These are phyloP conservation scores for Myotis vivesi DNA, from an alignment of 2,797 vertebrate genomes.

Conservation along the genomic window DNA sequence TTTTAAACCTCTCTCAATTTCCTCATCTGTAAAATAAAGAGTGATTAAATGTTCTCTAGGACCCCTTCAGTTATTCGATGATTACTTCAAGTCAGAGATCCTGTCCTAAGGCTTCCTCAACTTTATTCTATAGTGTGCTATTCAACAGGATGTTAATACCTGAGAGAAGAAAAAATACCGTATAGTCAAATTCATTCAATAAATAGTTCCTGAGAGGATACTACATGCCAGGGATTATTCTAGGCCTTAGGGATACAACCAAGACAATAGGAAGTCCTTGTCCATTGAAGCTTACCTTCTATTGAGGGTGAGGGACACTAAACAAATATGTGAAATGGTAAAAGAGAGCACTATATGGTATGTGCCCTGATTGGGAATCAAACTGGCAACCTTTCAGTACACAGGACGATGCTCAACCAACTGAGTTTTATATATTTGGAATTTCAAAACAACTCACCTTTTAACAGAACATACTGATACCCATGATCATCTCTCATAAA, in stretches of 20 bases:
- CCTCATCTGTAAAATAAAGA: not conserved
- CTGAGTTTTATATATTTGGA: not conserved
- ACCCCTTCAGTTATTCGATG: not conserved
- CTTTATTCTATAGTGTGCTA: not conserved
- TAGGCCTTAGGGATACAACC: not conserved
- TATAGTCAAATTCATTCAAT: not conserved
- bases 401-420: too few relatives aligned
- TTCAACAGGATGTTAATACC: not conserved
- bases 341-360: not conserved
- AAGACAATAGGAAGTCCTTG: not conserved
- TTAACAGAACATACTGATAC: not conserved
- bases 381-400: too few relatives aligned
- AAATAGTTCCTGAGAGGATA: not conserved
- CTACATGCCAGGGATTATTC: not conserved
- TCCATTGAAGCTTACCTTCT: not conserved
- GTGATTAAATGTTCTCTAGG: not conserved
- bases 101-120: not conserved
- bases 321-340: not conserved
- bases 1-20: not conserved
- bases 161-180: not conserved
- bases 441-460: not conserved
- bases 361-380: too few relatives aligned
- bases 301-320: not conserved
- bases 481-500: not conserved
- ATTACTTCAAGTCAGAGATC: not conserved